Base-by-base conservation (phyloP, 2,113 vertebrate genomes). In the Chionis minor region DNA sequence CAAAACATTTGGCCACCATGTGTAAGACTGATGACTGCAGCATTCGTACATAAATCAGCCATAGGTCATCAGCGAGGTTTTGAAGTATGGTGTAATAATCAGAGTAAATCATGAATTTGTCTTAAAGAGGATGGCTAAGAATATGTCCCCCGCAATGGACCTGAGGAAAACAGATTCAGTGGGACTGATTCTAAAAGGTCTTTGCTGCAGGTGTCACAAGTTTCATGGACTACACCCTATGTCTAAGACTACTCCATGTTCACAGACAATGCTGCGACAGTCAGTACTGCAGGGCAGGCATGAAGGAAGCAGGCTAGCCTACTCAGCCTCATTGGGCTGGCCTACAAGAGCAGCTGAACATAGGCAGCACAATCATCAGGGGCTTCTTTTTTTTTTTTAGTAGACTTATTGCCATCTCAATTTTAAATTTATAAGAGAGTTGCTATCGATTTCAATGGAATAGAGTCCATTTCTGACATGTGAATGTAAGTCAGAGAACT, bases 131-230 rank as follows among this genome's bases (percentile, higher is more conserved):
- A 47, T 24, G 8, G 22, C 4, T 75, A 78, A 69, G 44, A 77
- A 52, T 70, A 10, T 4, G 5, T 40, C 32, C 19, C 22, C 19
- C 3, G 1, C 10, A 30, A 13, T 0, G 2, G 30, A 58, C 5
- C 18, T 44, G 10, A 35, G 33, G 6, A 54, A 73, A 91, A 61
- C 0, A 44, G 12, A 8, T 35, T 24, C 7, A 14, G 8, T 54
- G 30, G 10, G 10, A 42, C 21, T 9, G 10, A 5, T 77, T 17
- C 54, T 82, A 22, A 62, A 79, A 86, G 20, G 13, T 38, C 35
- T 86, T 65, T 91, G 28, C 35, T 83, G 40, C 19, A 85, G 4
- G 40, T 55, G 3, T 38, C 45, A 61, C 2, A 58, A 42, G 18
- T 70, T 81, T 54, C 20, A 12, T 14, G 38, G 47, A 3, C 12